Base-by-base conservation (phyloP, 2,888 invertebrate genomes). In the Rotaria sp. region DNA sequence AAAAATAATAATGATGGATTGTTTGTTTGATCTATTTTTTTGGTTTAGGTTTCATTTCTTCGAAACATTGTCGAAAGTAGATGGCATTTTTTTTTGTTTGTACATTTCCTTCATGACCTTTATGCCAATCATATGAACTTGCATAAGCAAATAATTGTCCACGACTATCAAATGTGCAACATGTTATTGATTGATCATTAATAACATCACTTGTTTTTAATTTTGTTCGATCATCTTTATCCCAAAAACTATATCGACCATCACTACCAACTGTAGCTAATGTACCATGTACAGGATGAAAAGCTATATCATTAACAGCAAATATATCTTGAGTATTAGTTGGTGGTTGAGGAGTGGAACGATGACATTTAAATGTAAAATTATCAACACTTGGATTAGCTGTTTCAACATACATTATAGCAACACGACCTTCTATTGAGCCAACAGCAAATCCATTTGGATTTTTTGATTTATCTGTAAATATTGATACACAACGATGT, bases 341-440 rank as follows among this genome's bases (percentile, higher is more conserved):
- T 89, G 93, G 94, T 0, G 94, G 93, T 0, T 94, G 93, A n/a
- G 87, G 84, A 57, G 95, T 96, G 2, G 95, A 95, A 48, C 99
- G 94, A 91, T 99, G 99, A 91, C 99, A 99, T 92, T 99, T 99
- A 92, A 99, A 99, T 1, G 99, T 99, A 92, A 99, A 99, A 92
- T 97, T 98, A 90, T 99, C 98, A 4, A 13, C 55, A 91, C 98
- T 98, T 11, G 97, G 96, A 92, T 95, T 96, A 59, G 94, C 92
- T 2, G 97, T 94, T 92, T 95, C 96, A 2, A 97, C 95, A 91
- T 98, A 97, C 91, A 99, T 98, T 89, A 99, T 97, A 85, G 97
- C 98, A 1, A 99, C 98, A 87, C 99, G 94, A 18, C 98, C 98
- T 92, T 97, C 97, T 45, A 97, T 96, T 89, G 96, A 96, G 87